Evolutionary conservation across 2,113 vertebrate genomes (phyloP), one percentile per base, ranked within the genome.

Genomic region (Centropristis striata): DNA sequence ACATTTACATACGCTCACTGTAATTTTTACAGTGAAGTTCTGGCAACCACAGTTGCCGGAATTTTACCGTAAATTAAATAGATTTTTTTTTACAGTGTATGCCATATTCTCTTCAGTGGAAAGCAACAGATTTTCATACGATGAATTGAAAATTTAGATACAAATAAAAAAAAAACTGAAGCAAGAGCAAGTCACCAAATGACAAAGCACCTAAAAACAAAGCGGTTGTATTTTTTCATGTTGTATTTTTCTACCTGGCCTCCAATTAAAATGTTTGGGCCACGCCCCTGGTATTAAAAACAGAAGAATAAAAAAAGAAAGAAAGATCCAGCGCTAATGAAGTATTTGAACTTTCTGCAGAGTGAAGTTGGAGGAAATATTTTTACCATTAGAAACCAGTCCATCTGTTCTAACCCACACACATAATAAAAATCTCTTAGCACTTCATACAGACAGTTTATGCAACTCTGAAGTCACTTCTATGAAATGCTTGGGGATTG

Each of bases 351-450:
- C 61, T 73, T 47, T 59, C 18, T 68, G 47, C 71, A 75, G 63
- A 67, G 41, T 16, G 44, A 44, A 65, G 27, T 54, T 72, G 61
- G 55, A 80, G 73, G 66, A 70, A 78, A 66, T 3, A 74, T 71
- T n/a, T 41, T 80, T 87, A 58, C 80, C 13, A 1, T 63, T 71
- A 54, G 44, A 84, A 64, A 87, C 69, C 46, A 77, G 68, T 75
- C 75, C 78, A 88, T 85, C 82, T 88, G 86, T 54, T 86, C 79
- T 79, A 86, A 71, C 68, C 74, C 77, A 66, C 81, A 79, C 85
- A 86, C 78, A 77, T 76, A 76, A 86, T 84, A 87, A 77, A 79
- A 78, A 75, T 92, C 55, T 72, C 71, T 65, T 64, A 64, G 51
- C 81, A 80, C 76, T 84, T 89, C 81, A 84, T 75, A 61, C 18